Percentiles rank a stretch among this genome's conserved stretches.
Evolutionary conservation across 2,888 invertebrate genomes (phyloP).

Genomic region (Xylocampa areola): DNA sequence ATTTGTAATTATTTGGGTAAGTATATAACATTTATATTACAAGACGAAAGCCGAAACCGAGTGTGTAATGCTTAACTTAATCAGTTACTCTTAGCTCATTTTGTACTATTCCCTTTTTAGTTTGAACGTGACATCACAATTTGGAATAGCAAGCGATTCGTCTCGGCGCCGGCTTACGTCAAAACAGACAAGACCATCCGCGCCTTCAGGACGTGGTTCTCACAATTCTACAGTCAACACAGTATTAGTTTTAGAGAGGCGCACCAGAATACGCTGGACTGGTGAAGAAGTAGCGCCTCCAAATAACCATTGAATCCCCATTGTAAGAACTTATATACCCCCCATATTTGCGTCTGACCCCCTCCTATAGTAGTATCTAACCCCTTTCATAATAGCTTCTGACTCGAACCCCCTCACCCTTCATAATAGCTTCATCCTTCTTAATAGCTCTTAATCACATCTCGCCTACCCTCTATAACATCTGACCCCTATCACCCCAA

Average conservation of each 20-base stretch:
- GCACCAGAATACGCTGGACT: constrained; percentile 63
- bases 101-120: constrained; percentile 78
- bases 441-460: too few relatives aligned
- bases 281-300: constrained; percentile 28
- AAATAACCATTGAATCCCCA: not conserved
- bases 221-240: constrained; percentile 95
- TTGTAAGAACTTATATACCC: too few relatives aligned
- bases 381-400: too few relatives aligned
- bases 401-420: too few relatives aligned
- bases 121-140: constrained; percentile 95
- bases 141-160: constrained; percentile 96
- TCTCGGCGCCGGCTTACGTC: constrained; percentile 92
- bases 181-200: constrained; percentile 93
- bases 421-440: too few relatives aligned
- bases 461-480: too few relatives aligned
- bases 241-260: constrained; percentile 85
- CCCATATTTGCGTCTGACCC: too few relatives aligned
- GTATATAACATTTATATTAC: too few relatives aligned
- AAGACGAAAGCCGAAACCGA: constrained; percentile 93
- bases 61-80: constrained; percentile 90
- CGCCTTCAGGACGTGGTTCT: constrained; percentile 94
- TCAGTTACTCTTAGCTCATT: too few relatives aligned
- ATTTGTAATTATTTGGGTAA: too few relatives aligned
- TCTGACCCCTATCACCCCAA: too few relatives aligned
- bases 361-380: too few relatives aligned